A percentile compares a stretch with the other conserved stretches of the same genome.
These are phyloP conservation scores for Gallinago undulata DNA, from an alignment of 2,113 vertebrate species.

Conservation along the genomic window DNA sequence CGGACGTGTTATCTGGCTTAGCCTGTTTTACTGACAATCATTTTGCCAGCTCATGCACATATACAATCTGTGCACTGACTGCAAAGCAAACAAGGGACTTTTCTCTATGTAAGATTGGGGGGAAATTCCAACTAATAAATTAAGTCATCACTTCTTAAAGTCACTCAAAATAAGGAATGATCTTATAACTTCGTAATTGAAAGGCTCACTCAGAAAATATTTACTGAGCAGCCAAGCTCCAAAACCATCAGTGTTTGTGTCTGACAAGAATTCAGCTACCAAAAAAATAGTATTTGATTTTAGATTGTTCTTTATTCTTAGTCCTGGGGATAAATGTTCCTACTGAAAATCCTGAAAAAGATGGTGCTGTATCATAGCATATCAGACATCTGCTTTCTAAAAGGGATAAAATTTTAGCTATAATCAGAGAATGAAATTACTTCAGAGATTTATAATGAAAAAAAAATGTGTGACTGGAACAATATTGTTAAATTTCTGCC, in stretches of 20 bases:
- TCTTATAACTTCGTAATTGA: constrained; percentile 31
- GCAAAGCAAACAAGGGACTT: background rate
- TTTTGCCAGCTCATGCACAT: background rate
- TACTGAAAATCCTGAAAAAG: constrained; percentile 12
- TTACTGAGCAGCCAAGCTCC: constrained; percentile 7
- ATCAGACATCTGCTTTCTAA: background rate
- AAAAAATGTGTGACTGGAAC: background rate
- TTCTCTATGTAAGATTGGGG: background rate
- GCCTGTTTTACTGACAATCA: constrained; percentile 43
- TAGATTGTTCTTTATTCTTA: constrained; percentile 52
- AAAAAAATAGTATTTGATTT: constrained; percentile 48
- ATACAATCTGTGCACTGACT: background rate
- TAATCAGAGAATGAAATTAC: background rate
- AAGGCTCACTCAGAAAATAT: constrained; percentile 22
- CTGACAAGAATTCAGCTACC: constrained; percentile 36
- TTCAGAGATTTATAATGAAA: background rate
- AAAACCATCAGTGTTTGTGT: constrained; percentile 13
- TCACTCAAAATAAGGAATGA: constrained; percentile 8
- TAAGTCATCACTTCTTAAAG: constrained; percentile 16
- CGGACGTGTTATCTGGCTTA: constrained; percentile 27
- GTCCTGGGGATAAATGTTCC: background rate
- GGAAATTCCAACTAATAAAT: constrained; percentile 37
- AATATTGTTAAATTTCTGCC: background rate
- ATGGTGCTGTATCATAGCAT: background rate
- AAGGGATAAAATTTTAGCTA: background rate